Conservation (phyloP, 2,113 vertebrate genomes). For the Phylloscopus trochilus region DNA sequence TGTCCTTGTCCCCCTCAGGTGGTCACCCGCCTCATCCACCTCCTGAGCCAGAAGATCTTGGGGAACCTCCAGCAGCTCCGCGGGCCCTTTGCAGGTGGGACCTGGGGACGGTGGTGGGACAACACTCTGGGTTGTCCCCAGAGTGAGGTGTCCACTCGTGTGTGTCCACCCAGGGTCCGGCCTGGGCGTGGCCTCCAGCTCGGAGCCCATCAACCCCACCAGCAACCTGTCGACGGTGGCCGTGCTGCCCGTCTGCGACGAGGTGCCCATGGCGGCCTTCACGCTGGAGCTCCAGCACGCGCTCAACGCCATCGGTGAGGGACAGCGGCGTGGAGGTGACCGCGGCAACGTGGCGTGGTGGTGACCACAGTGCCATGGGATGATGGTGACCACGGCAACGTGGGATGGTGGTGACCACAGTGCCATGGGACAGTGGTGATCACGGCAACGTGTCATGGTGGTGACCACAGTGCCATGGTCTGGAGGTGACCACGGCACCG, state of each 20-base stretch:
- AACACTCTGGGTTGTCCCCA: too few relatives aligned
- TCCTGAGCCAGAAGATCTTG: slow-evolving; percentile 94
- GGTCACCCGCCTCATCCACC: slow-evolving; percentile 92
- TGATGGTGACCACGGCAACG: too few relatives aligned
- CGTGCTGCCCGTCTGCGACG: slow-evolving; percentile 86
- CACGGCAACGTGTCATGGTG: too few relatives aligned
- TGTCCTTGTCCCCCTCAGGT: slow-evolving; percentile 69
- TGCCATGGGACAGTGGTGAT: too few relatives aligned
- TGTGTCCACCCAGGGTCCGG: slow-evolving; percentile 72
- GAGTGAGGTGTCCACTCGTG: accelerated
- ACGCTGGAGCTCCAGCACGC: slow-evolving; percentile 94
- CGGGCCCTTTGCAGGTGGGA: slow-evolving; percentile 86
- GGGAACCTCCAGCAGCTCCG: slow-evolving; percentile 93
- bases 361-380: too few relatives aligned
- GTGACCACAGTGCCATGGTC: too few relatives aligned
- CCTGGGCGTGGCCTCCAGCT: slow-evolving; percentile 81
- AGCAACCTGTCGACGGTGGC: slow-evolving; percentile 95
- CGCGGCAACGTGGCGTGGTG: neutral
- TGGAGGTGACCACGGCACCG: too few relatives aligned
- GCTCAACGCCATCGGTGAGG: slow-evolving; percentile 88
- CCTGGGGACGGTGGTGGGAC: too few relatives aligned
- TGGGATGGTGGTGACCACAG: too few relatives aligned
- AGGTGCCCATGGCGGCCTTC: slow-evolving; percentile 91
- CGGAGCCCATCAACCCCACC: slow-evolving; percentile 91
- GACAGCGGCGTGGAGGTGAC: neutral